phyloP scores from a whole-genome alignment of 92 coral and sea anemone genomes.

The Actinernus sp. region DNA sequence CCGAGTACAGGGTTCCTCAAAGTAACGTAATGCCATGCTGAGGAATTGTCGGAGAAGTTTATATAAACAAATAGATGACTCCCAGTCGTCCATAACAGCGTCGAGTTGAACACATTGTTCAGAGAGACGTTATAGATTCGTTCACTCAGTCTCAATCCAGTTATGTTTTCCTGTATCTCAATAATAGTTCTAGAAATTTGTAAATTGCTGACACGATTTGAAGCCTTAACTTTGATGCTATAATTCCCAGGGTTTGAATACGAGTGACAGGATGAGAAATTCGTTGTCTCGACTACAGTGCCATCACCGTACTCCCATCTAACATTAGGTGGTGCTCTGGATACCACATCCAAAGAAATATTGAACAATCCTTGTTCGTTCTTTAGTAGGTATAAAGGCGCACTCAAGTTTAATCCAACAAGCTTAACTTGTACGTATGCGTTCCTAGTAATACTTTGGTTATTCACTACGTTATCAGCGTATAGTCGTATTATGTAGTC shows the following conservation, averaged over 20 bases:
- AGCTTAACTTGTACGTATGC: conserved; percentile 50
- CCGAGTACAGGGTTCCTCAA: conserved; percentile 11
- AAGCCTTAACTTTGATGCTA: conserved; percentile 11
- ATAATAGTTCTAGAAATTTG: conserved; percentile 4
- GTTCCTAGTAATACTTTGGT: conserved; percentile 10
- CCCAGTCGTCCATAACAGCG: conserved; percentile 26
- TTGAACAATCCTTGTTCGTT: conserved; percentile 15
- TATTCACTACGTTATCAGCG: conserved; percentile 48
- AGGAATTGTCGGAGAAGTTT: neutral
- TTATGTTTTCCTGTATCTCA: conserved; percentile 36
- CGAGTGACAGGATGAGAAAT: conserved; percentile 18
- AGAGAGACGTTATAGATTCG: neutral
- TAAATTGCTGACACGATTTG: conserved; percentile 39
- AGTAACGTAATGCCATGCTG: conserved; percentile 14
- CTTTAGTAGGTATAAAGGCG: conserved; percentile 19
- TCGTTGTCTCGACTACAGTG: conserved; percentile 1
- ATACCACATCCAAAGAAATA: conserved; percentile 28
- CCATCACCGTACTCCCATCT: conserved; percentile 48
- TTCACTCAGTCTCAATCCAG: conserved; percentile 9
- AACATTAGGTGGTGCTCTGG: conserved; percentile 28
- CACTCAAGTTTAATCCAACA: conserved; percentile 31
- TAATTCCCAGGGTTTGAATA: conserved; percentile 48
- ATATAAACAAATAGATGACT: conserved; percentile 20
- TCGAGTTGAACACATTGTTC: neutral
- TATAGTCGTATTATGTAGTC: conserved; percentile 18